Base-by-base conservation (phyloP, 2,797 vertebrate genomes). In the Melanotaenia pygmaea region DNA sequence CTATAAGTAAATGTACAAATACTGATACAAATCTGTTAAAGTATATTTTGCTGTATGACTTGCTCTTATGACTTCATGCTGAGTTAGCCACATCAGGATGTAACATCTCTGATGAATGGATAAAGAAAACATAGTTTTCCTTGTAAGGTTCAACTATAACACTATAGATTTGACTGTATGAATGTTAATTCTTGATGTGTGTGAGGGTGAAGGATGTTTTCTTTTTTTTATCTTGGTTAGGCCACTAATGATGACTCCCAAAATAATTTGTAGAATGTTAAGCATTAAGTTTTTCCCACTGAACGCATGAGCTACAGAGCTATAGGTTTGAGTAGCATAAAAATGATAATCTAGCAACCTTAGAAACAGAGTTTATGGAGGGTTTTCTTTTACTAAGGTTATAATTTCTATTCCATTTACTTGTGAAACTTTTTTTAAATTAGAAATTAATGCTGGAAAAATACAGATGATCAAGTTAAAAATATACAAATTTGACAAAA, bases 1-100 rank as follows among this genome's bases (percentile, higher is more conserved):
- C 50, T n/a, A 22, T 45, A 7, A 0, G 53, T 50, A 22, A 54
- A 61, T 34, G 60, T 32, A 65, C 12, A 63, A 0, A 68, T 3
- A 59, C 2, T 64, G 22, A 58, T 47, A 54, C 8, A 51, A 10
- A 11, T 32, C 26, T 8, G 0, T n/a, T 62, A 11, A 56, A 54
- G 28, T 12, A 45, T 63, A 8, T 54, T 22, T 58, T 34, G 38
- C 63, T 71, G 66, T 32, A 34, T 54, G 56, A 62, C 70, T 38
- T 30, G 30, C n/a, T 67, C 62, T 72, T 71, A n/a, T 84, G 81
- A 87, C 82, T 86, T 72, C 43, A 84, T 74, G 63, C 79, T 70
- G 62, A 73, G 35, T 80, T 72, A 72, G 32, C 40, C 9, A 24
- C 1, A 56, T 63, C 5, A 59, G 54, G 12, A 10, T 56, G n/a